Evolutionary conservation across 2,113 vertebrate species (phyloP).

Genomic region (Pollachius pollachius): DNA sequence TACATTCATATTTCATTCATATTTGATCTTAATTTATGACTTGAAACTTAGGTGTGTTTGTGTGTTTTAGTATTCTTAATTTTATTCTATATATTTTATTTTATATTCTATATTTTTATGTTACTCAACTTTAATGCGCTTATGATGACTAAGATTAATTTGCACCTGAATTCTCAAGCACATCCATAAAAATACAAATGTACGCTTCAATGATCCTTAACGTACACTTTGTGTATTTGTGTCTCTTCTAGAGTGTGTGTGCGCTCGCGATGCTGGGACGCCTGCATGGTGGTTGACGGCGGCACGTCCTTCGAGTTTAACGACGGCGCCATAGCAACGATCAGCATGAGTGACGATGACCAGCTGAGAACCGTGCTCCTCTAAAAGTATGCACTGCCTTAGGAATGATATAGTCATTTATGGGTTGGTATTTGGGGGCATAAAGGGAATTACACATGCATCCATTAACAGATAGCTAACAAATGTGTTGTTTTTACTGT

Average conservation of each 20-base stretch:
- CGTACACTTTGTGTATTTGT: background rate
- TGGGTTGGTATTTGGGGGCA: background rate
- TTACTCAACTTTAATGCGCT: background rate
- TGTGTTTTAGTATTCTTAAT: background rate
- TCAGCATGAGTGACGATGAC: slow-evolving; percentile 84
- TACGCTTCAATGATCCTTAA: too few species aligned
- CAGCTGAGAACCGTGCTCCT: slow-evolving; percentile 89
- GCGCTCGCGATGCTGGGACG: slow-evolving; percentile 95
- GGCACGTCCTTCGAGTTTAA: slow-evolving; percentile 98
- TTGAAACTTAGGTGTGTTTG: background rate
- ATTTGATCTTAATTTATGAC: too few species aligned
- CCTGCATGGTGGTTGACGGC: slow-evolving; percentile 97
- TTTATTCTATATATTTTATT: too few species aligned
- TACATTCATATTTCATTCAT: too few species aligned
- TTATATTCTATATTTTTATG: too few species aligned
- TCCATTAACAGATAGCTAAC: background rate
- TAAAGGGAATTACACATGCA: background rate
- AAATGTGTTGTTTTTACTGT: too few species aligned
- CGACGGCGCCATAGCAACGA: slow-evolving; percentile 92
- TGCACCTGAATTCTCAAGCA: too few species aligned
- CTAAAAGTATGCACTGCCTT: slow-evolving; percentile 30
- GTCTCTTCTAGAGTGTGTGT: slow-evolving; percentile 81
- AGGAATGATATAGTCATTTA: too few species aligned
- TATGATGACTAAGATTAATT: too few species aligned
- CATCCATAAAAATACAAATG: too few species aligned